Percentiles rank a stretch among this genome's conserved stretches.
These are phyloP conservation scores for Trachythela sp. DNA, from an alignment of 64 coral and sea anemone genomes.

Conservation along the genomic window DNA sequence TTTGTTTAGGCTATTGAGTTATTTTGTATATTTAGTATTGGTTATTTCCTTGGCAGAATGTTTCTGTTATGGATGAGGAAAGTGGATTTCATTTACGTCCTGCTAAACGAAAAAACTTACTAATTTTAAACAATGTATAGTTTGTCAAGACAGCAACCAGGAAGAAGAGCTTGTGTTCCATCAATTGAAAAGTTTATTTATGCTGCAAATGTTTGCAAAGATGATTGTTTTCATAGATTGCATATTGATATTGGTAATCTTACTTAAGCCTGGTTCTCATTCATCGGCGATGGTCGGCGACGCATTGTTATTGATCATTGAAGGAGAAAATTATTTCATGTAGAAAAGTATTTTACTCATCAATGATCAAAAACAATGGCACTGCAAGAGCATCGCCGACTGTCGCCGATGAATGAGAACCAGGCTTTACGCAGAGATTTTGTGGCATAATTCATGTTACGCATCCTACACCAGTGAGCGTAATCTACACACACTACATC, in stretches of 20 bases:
- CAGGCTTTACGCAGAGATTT: neutral
- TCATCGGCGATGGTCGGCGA: too few species aligned
- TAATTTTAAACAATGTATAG: conserved; percentile 17
- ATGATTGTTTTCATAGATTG: conserved; percentile 4
- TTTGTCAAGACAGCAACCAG: neutral
- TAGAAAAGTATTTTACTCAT: too few species aligned
- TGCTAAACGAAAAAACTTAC: conserved; percentile 17
- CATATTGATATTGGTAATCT: conserved; percentile 22
- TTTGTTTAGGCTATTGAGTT: too few species aligned
- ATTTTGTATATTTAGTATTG: neutral
- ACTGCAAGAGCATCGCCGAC: too few species aligned
- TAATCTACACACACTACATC: too few species aligned
- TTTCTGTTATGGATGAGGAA: neutral
- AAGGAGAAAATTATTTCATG: too few species aligned
- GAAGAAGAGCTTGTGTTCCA: conserved; percentile 36
- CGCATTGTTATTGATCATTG: too few species aligned
- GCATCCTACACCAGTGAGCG: too few species aligned
- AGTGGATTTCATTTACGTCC: conserved; percentile 1
- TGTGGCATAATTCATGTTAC: too few species aligned
- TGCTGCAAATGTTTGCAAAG: conserved; percentile 9
- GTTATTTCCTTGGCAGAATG: neutral
- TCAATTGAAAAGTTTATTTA: conserved; percentile 51
- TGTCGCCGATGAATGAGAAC: too few species aligned
- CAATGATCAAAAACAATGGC: too few species aligned
- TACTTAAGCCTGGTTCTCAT: too few species aligned